phyloP scores from a whole-genome alignment of 2,888 invertebrate species.

The Hemithea aestivaria region DNA sequence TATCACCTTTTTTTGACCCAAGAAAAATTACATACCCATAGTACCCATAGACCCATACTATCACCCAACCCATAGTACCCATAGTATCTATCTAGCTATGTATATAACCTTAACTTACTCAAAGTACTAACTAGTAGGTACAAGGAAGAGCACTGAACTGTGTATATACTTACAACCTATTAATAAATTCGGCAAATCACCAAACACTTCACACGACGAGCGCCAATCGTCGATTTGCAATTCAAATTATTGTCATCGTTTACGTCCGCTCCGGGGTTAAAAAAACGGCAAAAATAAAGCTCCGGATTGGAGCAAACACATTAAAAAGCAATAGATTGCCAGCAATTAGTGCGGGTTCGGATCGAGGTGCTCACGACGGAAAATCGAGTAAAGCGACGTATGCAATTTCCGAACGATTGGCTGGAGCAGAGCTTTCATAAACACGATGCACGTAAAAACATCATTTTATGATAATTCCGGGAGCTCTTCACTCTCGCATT shows the following conservation, averaged over 20 bases:
- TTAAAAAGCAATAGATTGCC: constrained; percentile 64
- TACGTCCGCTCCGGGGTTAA: constrained; percentile 19
- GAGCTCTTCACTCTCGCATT: no score
- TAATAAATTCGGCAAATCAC: constrained; percentile 7
- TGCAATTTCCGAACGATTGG: constrained; percentile 48
- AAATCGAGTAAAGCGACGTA: constrained; percentile 38
- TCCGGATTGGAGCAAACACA: constrained; percentile 49
- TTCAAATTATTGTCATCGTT: constrained; percentile 37
- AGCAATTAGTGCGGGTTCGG: constrained; percentile 55
- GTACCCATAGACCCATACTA: no score
- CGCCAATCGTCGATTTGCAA: constrained; percentile 24
- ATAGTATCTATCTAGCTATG: no score
- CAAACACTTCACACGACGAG: constrained; percentile 10
- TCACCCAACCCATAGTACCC: no score
- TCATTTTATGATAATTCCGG: no score
- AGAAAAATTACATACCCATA: no score
- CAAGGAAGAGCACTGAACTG: no score
- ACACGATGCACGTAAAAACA: neutral
- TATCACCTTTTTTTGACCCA: no score
- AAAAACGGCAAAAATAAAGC: constrained; percentile 34
- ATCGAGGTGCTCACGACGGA: constrained; percentile 16
- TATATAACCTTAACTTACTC: no score
- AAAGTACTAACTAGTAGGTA: no score
- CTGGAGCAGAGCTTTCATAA: constrained; percentile 12
- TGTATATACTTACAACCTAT: neutral